Conservation (phyloP, 2,113 vertebrate genomes). For the Tachuris rubrigastra region DNA sequence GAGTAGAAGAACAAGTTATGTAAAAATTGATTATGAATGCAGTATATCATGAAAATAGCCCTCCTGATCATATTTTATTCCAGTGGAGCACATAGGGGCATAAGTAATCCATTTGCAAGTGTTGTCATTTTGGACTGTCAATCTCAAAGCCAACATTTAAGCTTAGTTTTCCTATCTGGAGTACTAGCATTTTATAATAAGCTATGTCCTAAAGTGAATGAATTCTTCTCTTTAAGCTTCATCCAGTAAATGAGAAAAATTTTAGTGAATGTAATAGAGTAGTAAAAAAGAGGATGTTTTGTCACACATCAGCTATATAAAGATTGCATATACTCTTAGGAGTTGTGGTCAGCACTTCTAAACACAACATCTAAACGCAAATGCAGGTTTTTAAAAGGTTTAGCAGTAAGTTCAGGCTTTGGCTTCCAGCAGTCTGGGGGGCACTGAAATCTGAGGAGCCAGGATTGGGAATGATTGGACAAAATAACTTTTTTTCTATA, state of each 20-base stretch:
- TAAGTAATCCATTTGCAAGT: background rate
- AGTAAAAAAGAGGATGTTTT: background rate
- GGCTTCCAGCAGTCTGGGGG: background rate
- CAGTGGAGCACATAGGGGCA: background rate
- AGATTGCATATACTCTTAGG: background rate
- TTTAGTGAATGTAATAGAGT: background rate
- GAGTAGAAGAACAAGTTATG: background rate
- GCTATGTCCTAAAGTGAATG: background rate
- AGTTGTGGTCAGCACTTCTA: background rate
- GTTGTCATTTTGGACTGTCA: background rate
- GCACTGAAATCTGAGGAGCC: background rate
- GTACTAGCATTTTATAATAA: background rate
- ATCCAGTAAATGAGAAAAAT: background rate
- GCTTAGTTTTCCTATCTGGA: background rate
- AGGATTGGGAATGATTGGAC: background rate
- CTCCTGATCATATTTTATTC: constrained; percentile 25
- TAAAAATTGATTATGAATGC: constrained; percentile 64
- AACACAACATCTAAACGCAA: background rate
- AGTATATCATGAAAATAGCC: constrained; percentile 46
- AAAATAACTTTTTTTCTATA: background rate
- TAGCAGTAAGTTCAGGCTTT: background rate
- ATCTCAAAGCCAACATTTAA: background rate
- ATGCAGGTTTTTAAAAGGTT: background rate
- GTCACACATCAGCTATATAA: background rate
- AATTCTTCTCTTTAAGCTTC: background rate